These are phyloP conservation scores for Cardiocondyla obscurior DNA, from an alignment of 1,140 invertebrate species.

Conservation along the genomic window DNA sequence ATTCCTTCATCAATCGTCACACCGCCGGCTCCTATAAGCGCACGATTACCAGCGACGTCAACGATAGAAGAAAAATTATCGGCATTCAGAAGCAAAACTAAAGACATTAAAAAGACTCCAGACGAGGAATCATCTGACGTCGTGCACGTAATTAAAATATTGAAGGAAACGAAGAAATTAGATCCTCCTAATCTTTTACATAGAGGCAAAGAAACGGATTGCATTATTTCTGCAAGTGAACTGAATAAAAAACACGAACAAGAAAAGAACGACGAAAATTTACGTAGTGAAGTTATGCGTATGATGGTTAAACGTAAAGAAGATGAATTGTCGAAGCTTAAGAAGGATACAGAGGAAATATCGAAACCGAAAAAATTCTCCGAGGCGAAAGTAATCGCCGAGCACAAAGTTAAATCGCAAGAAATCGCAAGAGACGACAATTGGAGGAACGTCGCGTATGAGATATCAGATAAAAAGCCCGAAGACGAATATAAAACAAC, in stretches of 20 bases:
- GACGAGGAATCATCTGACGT: conserved; percentile 42
- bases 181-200: conserved; percentile 53
- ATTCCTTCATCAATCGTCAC: conserved; percentile 69
- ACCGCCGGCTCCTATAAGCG: conserved; percentile 78
- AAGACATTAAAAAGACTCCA: conserved; percentile 76
- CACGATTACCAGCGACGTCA: conserved; percentile 80
- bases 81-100: conserved; percentile 75
- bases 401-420: conserved; percentile 63
- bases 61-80: conserved; percentile 82
- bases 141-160: conserved; percentile 37
- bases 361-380: conserved; percentile 62
- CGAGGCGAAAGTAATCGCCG: conserved; percentile 60
- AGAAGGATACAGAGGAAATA: conserved; percentile 66
- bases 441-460: conserved; percentile 67
- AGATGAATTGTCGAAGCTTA: conserved; percentile 70
- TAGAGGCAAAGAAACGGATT: conserved; percentile 64
- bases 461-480: conserved; percentile 50
- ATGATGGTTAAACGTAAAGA: conserved; percentile 70
- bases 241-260: conserved; percentile 58
- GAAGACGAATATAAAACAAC: conserved; percentile 68
- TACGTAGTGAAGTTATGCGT: conserved; percentile 66
- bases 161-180: conserved; percentile 68
- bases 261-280: conserved; percentile 67
- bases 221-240: conserved; percentile 5
- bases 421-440: conserved; percentile 55